Base-by-base conservation (phyloP, 92 coral and sea anemone species). In the Palythoa grandiflora region DNA sequence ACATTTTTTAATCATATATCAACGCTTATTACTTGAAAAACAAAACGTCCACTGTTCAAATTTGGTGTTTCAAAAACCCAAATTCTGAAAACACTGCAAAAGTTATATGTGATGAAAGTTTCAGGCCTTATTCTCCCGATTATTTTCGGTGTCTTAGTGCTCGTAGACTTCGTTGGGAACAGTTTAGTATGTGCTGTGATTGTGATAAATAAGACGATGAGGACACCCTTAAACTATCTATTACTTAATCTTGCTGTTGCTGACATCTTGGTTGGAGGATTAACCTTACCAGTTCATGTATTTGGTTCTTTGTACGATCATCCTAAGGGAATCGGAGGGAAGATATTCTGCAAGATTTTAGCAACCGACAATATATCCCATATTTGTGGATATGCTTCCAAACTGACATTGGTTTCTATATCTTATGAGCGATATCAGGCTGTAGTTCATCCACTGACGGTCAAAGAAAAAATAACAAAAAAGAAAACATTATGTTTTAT, bases 371-470 rank as follows among this genome's bases (percentile, higher is more conserved):
- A 21, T 79, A 17, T 79, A 3, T 48, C 37, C 13, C 35, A 16
- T 15, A 38, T 59, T 5, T 79, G 71, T 37, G 71, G 83, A 36
- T 5, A 21, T 14, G 71, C 38, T 4, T 78, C 83, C 1, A 39
- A 37, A 9, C 15, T 78, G 6, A 78, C 71, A 3, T 55, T 78
- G 68, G 83, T 47, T 21, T 39, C 9, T 59, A 65, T 78, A 17
- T 52, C 71, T 12, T 78, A 78, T 38, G 83, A 78, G 35, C 68
- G 71, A 11, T 78, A 78, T 48, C 83, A 78, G 61, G 83, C 83
- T 3, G 83, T 78, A n/a, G n/a, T 78, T 15, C 15, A 78, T 53
- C 83, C 83, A 11, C 52, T 78, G 20, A 57, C 44, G 14, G 83
- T 78, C 50, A 57, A 66, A 74, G 78, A 47, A 74, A 44, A n/a